These are phyloP conservation scores for Centruroides sculpturatus DNA, from an alignment of 1,140 invertebrate genomes.

Conservation along the genomic window DNA sequence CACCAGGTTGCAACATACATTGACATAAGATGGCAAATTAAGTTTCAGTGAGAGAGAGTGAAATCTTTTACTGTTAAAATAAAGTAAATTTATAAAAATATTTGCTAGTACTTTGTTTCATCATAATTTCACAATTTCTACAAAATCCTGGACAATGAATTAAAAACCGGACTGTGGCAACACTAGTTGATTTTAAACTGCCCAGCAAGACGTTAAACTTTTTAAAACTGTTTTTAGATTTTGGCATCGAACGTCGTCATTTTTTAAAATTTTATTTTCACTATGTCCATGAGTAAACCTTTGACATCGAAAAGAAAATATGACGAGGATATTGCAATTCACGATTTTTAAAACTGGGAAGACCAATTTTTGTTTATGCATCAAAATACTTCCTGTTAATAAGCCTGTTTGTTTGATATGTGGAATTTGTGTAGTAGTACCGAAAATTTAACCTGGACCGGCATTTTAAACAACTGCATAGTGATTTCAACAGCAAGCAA, in stretches of 20 bases:
- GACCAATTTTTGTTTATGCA: not conserved
- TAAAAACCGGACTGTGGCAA: too few species aligned
- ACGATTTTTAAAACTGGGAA: too few species aligned
- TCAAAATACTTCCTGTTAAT: not conserved
- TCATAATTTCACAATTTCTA: too few species aligned
- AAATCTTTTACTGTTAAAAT: too few species aligned
- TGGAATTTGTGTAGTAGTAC: not conserved
- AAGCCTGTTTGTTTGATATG: not conserved
- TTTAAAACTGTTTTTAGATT: constrained; percentile 1
- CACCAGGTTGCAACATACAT: too few species aligned
- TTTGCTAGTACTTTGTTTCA: too few species aligned
- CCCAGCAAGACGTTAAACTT: not conserved
- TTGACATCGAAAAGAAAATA: not conserved
- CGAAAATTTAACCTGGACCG: not conserved
- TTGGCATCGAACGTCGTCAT: not conserved
- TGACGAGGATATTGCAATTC: not conserved
- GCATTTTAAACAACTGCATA: not conserved
- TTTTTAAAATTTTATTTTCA: not conserved
- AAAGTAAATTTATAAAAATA: too few species aligned
- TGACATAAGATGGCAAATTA: too few species aligned
- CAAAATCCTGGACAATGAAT: too few species aligned
- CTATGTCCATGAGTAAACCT: not conserved
- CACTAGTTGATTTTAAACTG: too few species aligned
- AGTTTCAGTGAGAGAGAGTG: too few species aligned
- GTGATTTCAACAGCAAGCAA: not conserved